Conservation (phyloP, 1,140 invertebrate species). For the Nylanderia fulva region DNA sequence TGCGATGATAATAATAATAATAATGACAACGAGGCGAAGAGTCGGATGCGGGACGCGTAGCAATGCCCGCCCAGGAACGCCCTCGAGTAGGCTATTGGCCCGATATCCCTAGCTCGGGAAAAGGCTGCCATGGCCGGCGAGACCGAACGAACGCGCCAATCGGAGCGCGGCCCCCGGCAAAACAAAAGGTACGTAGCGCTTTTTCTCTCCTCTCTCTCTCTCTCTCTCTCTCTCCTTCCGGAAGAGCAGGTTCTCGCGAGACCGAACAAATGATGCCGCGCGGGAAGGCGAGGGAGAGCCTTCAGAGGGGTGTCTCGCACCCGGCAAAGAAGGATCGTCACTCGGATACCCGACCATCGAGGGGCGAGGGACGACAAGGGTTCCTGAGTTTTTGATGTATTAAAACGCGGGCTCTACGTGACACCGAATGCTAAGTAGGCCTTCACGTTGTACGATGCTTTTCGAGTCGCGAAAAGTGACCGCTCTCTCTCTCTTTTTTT, state of each 20-base stretch:
- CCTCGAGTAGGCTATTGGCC: constrained; percentile 85
- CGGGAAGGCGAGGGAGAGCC: constrained; percentile 63
- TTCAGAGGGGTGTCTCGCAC: constrained; percentile 71
- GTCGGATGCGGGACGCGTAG: constrained; percentile 72
- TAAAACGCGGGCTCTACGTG: constrained; percentile 85
- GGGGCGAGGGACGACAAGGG: constrained; percentile 54
- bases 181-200: constrained; percentile 82
- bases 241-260: constrained; percentile 77
- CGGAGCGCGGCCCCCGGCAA: constrained; percentile 77
- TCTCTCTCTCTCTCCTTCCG: constrained; percentile 59
- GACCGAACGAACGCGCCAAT: constrained; percentile 83
- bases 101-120: constrained; percentile 81
- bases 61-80: constrained; percentile 83
- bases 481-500: background rate
- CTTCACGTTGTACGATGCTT: constrained; percentile 79
- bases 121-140: constrained; percentile 84
- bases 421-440: constrained; percentile 86
- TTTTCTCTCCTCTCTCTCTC: constrained; percentile 35
- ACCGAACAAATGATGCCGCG: constrained; percentile 81
- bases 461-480: constrained; percentile 66
- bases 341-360: constrained; percentile 28
- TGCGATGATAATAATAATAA: constrained; percentile 79
- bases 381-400: constrained; percentile 85
- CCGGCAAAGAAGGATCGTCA: constrained; percentile 60
- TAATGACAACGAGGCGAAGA: constrained; percentile 60